Evolutionary conservation across 1,140 invertebrate genomes (phyloP).

Genomic region (Zaprionus vittiger): DNA sequence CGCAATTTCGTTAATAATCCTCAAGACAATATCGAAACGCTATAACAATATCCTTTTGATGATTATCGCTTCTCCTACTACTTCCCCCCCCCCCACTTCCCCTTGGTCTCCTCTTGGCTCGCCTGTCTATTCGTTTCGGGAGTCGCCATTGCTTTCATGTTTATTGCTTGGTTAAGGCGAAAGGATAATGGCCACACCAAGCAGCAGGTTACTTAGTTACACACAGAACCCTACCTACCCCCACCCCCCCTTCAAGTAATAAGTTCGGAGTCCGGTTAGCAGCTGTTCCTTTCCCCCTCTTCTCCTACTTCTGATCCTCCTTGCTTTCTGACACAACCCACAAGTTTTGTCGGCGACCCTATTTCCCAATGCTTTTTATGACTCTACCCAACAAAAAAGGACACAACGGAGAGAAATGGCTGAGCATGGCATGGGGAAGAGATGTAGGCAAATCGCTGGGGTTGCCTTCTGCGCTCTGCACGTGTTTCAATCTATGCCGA

Average conservation of each 20-base stretch:
- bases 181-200: constrained; percentile 60
- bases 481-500: constrained; percentile 47
- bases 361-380: constrained; percentile 40
- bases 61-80: constrained; percentile 71
- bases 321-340: constrained; percentile 16
- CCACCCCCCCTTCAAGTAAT: neutral
- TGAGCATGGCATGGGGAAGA: neutral
- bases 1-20: constrained; percentile 83
- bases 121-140: constrained; percentile 61
- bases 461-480: constrained; percentile 10
- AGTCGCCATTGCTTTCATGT: constrained; percentile 66
- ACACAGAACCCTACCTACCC: constrained; percentile 8
- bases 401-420: constrained; percentile 26
- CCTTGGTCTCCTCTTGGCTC: constrained; percentile 9
- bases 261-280: constrained; percentile 16
- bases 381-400: constrained; percentile 33
- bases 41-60: constrained; percentile 84
- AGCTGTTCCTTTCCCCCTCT: constrained; percentile 17
- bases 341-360: constrained; percentile 30
- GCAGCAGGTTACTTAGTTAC: constrained; percentile 38
- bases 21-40: constrained; percentile 81
- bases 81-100: neutral
- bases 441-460: constrained; percentile 41
- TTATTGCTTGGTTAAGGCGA: constrained; percentile 70
- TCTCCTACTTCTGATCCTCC: neutral